Evolutionary conservation across 2,797 vertebrate genomes (phyloP).

Genomic region (Threskiornis aethiopicus): DNA sequence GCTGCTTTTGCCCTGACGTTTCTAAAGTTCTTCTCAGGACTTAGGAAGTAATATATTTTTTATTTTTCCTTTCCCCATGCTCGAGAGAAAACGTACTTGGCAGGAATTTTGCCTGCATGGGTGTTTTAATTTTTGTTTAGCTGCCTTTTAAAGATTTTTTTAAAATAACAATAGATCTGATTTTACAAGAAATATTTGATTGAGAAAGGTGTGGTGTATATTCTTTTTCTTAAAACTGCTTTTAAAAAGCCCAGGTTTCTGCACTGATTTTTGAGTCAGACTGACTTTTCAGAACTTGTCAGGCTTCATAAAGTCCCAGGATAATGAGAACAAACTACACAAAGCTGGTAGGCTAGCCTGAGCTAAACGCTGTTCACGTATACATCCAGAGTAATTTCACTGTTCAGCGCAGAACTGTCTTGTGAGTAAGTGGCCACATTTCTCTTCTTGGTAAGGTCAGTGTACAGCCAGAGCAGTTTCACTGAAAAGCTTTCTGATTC

Average conservation of each 20-base stretch:
- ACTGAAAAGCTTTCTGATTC: background rate
- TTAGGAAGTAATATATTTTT: background rate
- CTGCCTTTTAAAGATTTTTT: background rate
- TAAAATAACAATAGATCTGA: background rate
- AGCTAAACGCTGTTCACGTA: background rate
- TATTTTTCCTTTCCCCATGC: background rate
- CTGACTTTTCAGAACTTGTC: background rate
- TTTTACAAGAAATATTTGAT: background rate
- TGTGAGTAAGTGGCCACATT: background rate
- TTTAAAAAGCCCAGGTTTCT: background rate
- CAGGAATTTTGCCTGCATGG: background rate
- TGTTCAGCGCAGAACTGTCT: accelerated
- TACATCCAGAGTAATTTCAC: background rate
- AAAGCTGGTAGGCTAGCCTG: background rate
- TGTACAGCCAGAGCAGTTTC: background rate
- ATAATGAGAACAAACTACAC: background rate
- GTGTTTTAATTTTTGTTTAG: background rate
- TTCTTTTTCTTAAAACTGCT: background rate
- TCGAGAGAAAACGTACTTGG: background rate
- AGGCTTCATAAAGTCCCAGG: background rate
- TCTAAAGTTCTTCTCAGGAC: background rate
- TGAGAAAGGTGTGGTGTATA: background rate
- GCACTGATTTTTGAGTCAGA: background rate
- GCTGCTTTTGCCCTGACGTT: background rate
- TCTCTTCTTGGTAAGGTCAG: background rate